Base-by-base conservation (phyloP, 2,113 vertebrate species). In the Anolis carolinensis region DNA sequence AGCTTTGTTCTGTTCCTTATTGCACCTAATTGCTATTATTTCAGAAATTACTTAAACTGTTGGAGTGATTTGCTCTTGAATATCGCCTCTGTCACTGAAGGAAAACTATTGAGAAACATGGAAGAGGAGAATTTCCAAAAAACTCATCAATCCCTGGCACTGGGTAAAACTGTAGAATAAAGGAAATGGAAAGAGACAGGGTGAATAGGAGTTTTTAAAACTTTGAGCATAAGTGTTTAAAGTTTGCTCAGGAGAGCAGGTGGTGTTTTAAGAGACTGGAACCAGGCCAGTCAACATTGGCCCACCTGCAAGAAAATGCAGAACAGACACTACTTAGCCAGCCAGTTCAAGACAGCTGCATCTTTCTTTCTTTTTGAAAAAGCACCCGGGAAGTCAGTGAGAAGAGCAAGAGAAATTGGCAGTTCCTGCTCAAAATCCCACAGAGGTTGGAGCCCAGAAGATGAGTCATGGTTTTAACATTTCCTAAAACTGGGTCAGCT, bases 191-290 rank as follows among this genome's bases (percentile, higher is more conserved):
- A 36, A 82, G 65, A 82, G 79, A 30, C 79, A 83, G 55, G 39
- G 13, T 82, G 78, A 84, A 89, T 50, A 55, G 1, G 7, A 86
- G 73, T 90, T 36, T 30, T 68, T 68, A 68, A 67, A 67, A 68
- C 14, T 59, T 59, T 59, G 11, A 59, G 18, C 18, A 59, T 11
- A 59, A 59, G 55, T 18, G 14, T 84, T 87, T 68, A 6, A 84
- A 85, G 30, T 87, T 93, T 30, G 52, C 16, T 27, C 1, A 90
- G 91, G 75, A 80, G 86, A 68, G 75, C 52, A 73, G 85, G 83
- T 16, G 88, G 34, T 34, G 32, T 62, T 90, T 87, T 85, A 52
- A 20, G 48, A 48, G 23, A 14, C 48, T 89, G 83, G 89, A 85
- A 5, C 34, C 88, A 85, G 71, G 52, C 86, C 88, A 67, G 52